Base-by-base conservation (phyloP, 2,797 vertebrate genomes). In the Poecilia picta region DNA sequence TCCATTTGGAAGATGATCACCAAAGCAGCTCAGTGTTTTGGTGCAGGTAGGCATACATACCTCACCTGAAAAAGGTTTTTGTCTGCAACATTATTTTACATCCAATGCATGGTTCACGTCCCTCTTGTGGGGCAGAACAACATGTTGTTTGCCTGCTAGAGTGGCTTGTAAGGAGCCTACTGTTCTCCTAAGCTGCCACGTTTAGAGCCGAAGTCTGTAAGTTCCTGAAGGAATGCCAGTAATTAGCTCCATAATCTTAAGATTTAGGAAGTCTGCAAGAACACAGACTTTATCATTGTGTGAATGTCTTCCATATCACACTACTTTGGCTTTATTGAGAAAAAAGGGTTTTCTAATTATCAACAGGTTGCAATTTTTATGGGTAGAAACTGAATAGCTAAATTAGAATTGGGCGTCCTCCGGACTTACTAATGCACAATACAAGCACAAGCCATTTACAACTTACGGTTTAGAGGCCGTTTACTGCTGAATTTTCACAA, bases 231-330 rank as follows among this genome's bases (percentile, higher is more conserved):
- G 95, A 96, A 96, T 96, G 94, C 91, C 83, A 77, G 94, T 95
- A 93, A 95, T 95, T 96, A 94, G 91, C 89, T 94, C 87, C 51
- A 90, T 94, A 95, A 96, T 94, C 92, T 91, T 90, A 91, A 91
- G 92, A 92, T 95, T 94, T 94, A 86, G 93, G 89, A 95, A 95
- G 95, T 95, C 88, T 92, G 89, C 83, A 81, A 86, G 89, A 92
- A 93, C 93, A 93, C 83, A 85, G 81, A 88, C 91, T 88, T 91
- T 86, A 89, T 90, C 83, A 81, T 83, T 92, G 76, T 90, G 86
- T 88, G 82, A 91, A 93, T 87, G 82, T 85, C 77, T 84, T 85
- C 84, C 81, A 81, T 91, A 77, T 89, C n/a, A 83, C 75, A 28
- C 66, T 46, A 5, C 71, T 64, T 4, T 25, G 68, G 79, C 73